Evolutionary conservation across 2,888 invertebrate genomes (phyloP), one percentile per base, ranked within the genome.

Genomic region (Tyria jacobaeae): DNA sequence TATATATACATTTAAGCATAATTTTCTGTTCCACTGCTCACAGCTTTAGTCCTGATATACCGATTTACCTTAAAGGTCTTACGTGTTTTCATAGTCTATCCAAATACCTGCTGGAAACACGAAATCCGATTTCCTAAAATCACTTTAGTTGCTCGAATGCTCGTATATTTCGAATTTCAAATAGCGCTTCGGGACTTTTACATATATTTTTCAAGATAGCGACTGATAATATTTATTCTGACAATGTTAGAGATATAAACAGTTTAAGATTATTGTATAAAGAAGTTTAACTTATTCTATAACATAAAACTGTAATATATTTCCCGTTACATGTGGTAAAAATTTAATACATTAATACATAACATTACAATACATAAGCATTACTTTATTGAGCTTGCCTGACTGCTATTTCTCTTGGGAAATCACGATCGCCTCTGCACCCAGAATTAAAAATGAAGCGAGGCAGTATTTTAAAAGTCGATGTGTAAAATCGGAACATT

Each of bases 101-200:
- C 50, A 37, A 48, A 34, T 58, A 65, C 53, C 60, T 54, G 51
- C n/a, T 49, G 31, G 47, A 58, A 73, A 66, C 58, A 47, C 34
- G 12, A 54, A 66, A 73, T 69, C 62, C 60, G 70, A 72, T 73
- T 75, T 62, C 58, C 62, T 72, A 39, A 57, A 75, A 75, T 67
- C 73, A 62, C 63, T 70, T 75, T 63, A 53, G 44, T 27, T 35
- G 53, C 48, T 64, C 59, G 58, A 64, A 58, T 53, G 25, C 53
- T 25, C 39, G 5, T 10, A 41, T 66, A 49, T 73, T 63, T 54
- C 62, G 69, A 71, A 69, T 71, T 69, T 70, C 60, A 69, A 71
- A 71, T 57, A 54, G 44, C 52, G 24, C 41, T 58, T 31, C 31
- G 21, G 34, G n/a, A 51, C 31, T 41, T 24, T 6, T 21, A 24